Base-by-base conservation (phyloP, 2,113 vertebrate species). In the Mastomys coucha region DNA sequence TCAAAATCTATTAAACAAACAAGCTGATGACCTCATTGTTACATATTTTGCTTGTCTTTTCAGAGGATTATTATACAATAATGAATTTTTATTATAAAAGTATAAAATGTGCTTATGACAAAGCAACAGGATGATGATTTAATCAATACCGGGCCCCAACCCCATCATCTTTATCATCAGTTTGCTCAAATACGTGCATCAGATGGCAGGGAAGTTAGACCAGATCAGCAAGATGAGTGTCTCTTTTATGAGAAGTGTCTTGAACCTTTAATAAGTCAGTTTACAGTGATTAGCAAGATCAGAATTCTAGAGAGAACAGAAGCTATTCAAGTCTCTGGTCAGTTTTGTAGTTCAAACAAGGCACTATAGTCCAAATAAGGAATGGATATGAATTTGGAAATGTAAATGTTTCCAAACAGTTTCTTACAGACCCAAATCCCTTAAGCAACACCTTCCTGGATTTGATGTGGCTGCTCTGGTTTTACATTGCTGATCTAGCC, bases 301-400 rank as follows among this genome's bases (percentile, higher is more conserved):
- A 93, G 60, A 96, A 87, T 77, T 78, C 82, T 70, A 73, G 88
- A 92, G 49, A 72, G 19, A 94, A 33, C 65, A 96, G n/a, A 58
- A 89, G 33, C 10, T 92, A 28, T 89, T 78, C 58, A 28, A 97
- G 69, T n/a, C 84, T n/a, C 56, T 88, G 39, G 17, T 91, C 63
- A 92, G 36, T 91, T 96, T 96, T 82, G 80, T 89, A 90, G 91
- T 51, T 89, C 67, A 89, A 45, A 45, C 45, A 45, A 92, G 65
- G 96, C 85, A 91, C 58, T 24, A 20, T 56, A 65, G 65, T 42
- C 8, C 95, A 91, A 97, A 96, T 76, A 84, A 88, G 85, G 58
- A 91, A 97, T 70, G 36, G 16, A 72, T 94, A 81, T 72, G 94
- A 63, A 89, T 93, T 93, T 97, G 24, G 65, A 92, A 97, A 95